Evolutionary conservation across 2,797 vertebrate genomes (phyloP), one percentile per base, ranked within the genome.

Genomic region (Pipistrellus kuhlii): DNA sequence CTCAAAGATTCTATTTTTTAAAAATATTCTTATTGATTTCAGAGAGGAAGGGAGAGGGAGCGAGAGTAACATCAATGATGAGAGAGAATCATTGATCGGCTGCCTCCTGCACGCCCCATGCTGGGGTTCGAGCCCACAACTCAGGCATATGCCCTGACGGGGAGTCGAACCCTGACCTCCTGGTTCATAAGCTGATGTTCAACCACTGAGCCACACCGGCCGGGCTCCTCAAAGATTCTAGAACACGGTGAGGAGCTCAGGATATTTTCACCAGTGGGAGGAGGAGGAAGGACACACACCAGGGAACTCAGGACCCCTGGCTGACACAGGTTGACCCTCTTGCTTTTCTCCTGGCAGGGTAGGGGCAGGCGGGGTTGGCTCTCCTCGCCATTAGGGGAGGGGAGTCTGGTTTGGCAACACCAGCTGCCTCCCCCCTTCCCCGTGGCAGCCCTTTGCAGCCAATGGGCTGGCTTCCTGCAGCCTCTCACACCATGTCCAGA

Each of bases 161-260:
- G 57, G 57, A 59, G 27, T 59, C 25, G 5, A 30, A 59, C 57
- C 3, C 4, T 59, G 25, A 59, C 57, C 57, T 59, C 57, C 57
- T 59, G 57, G 57, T 59, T 59, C 57, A 59, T 27, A 59, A 25
- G 57, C 25, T 25, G 25, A 59, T 27, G 57, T 27, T 30, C 57
- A 59, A 59, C 57, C 57, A 59, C 23, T 27, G 57, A 59, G 57
- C 57, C 11, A 59, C 25, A 30, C 25, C 5, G 5, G 12, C 57
- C 11, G 57, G 25, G 57, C 57, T 78, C 83, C 69, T 92, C 27
- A 11, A 55, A 95, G 69, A 77, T 53, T 94, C 44, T 62, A 38
- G 44, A 59, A 59, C 2, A 2, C 27, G 80, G 30, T 6, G 5
- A 92, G 17, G 44, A 75, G 44, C 57, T 64, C 12, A 9, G 72